Conservation (phyloP, 2,113 vertebrate species). For the Salvelinus sp. region DNA sequence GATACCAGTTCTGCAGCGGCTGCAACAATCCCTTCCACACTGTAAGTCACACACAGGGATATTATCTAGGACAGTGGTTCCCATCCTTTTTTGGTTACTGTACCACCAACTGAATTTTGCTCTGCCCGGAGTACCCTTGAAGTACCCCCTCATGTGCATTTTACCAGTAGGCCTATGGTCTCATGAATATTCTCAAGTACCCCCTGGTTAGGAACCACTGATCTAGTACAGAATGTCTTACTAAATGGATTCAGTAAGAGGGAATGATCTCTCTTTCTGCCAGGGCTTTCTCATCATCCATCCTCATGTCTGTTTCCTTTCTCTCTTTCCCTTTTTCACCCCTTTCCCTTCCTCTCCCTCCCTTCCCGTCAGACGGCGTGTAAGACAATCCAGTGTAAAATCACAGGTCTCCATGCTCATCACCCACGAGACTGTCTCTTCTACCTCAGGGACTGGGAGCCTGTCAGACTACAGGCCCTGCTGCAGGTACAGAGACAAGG, state of each 20-base stretch:
- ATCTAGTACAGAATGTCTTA: no score
- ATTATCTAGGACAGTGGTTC: no score
- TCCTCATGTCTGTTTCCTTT: constrained; percentile 10
- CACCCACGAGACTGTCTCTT: constrained; percentile 90
- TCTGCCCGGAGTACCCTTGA: no score
- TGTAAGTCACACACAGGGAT: constrained; percentile 32
- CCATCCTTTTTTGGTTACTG: no score
- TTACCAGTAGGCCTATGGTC: no score
- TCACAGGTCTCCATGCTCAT: constrained; percentile 83
- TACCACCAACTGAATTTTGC: no score
- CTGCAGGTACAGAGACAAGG: constrained; percentile 65
- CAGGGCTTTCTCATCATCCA: no score
- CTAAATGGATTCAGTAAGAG: background rate
- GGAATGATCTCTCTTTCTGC: background rate
- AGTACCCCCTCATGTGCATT: no score
- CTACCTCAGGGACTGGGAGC: constrained; percentile 87
- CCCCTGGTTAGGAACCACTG: constrained; percentile 61
- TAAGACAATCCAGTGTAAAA: constrained; percentile 66
- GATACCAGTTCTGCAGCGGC: constrained; percentile 88
- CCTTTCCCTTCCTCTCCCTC: background rate
- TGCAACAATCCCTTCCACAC: constrained; percentile 84
- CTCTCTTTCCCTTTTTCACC: constrained; percentile 15
- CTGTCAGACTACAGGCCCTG: constrained; percentile 77
- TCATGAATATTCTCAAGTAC: no score
- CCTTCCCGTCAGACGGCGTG: constrained; percentile 70